These are phyloP conservation scores for Campaea margaritaria DNA, from an alignment of 2,888 invertebrate species.

Conservation along the genomic window DNA sequence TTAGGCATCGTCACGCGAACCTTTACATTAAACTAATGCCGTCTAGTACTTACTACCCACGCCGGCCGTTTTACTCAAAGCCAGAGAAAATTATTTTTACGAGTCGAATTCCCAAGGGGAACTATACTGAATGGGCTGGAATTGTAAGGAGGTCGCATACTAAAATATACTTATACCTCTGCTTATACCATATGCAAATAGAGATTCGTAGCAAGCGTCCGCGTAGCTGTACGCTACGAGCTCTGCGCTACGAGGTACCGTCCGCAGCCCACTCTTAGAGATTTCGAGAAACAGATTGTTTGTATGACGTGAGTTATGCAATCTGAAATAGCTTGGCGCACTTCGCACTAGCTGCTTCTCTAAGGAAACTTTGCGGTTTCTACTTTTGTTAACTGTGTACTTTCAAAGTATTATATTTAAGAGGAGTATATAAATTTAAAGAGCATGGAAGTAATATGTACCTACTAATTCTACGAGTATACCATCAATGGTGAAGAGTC, in stretches of 20 bases:
- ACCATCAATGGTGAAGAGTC: no score
- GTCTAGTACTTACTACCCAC: slow-evolving; percentile 15
- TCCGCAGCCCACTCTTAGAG: not conserved
- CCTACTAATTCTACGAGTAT: no score
- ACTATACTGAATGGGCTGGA: slow-evolving; percentile 24
- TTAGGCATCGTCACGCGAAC: slow-evolving; percentile 36
- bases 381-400: no score
- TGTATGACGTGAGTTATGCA: slow-evolving; percentile 2
- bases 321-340: slow-evolving; percentile 1
- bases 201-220: slow-evolving; percentile 4
- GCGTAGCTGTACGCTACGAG: no score
- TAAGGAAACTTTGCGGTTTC: no score
- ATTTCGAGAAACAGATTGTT: slow-evolving; percentile 9
- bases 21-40: slow-evolving; percentile 22
- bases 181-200: slow-evolving; percentile 10
- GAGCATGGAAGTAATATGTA: no score
- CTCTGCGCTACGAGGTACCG: not conserved
- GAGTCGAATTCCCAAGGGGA: slow-evolving; percentile 18
- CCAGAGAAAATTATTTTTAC: slow-evolving; percentile 29
- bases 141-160: slow-evolving; percentile 23
- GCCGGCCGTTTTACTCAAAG: slow-evolving; percentile 14
- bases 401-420: no score
- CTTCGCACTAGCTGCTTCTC: no score
- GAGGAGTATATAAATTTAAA: no score
- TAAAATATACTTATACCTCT: not conserved